Conservation (phyloP, 2,113 vertebrate genomes). For the Ardeotis arabs region DNA sequence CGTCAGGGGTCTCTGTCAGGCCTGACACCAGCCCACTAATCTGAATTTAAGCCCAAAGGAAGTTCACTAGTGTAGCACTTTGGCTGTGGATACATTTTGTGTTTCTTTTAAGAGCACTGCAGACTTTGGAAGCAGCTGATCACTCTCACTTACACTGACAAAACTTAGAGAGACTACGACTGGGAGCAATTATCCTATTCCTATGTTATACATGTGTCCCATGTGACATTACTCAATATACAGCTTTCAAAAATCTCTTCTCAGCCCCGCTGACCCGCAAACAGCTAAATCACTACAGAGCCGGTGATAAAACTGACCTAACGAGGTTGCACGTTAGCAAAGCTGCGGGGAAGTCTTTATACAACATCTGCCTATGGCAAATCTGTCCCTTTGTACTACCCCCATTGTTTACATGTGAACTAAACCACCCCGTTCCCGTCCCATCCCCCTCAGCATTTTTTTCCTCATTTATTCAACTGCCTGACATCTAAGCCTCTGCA, state of each 20-base stretch:
- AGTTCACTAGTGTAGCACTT: not conserved
- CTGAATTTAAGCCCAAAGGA: not conserved
- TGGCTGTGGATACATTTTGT: not conserved
- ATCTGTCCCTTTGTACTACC: not conserved
- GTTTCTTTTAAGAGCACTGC: not conserved
- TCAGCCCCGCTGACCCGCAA: not conserved
- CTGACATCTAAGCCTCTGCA: not conserved
- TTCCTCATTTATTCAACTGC: not conserved
- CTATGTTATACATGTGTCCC: fast-evolving
- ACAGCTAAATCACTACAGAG: not conserved
- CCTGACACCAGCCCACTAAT: not conserved
- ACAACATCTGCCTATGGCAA: not conserved
- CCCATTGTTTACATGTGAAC: not conserved
- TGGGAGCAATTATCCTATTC: not conserved
- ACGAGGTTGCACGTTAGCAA: not conserved
- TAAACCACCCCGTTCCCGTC: not conserved
- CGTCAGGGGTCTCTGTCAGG: not conserved
- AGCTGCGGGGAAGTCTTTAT: not conserved
- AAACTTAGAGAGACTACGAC: not conserved
- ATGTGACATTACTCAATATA: not conserved
- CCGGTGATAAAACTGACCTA: not conserved
- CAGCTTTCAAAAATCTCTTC: not conserved
- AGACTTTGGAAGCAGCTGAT: not conserved
- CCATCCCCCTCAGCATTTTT: not conserved
- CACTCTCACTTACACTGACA: not conserved